Base-by-base conservation (phyloP, 2,797 vertebrate species). In the Gallirallus australis region DNA sequence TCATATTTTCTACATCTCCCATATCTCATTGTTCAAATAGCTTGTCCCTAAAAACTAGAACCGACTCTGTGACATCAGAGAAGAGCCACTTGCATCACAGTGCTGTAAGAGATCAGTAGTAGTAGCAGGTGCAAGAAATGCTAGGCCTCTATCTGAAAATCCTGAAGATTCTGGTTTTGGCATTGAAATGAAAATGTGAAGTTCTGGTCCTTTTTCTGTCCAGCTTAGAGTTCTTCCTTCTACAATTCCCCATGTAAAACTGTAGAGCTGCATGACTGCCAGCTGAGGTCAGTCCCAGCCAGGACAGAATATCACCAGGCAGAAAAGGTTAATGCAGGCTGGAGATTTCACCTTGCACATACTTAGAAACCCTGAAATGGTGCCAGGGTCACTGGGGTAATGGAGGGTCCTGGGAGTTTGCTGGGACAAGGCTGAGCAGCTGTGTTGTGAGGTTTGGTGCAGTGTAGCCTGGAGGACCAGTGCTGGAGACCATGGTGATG, bases 391-490 rank as follows among this genome's bases (percentile, higher is more conserved):
- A 3, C 35, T 53, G 56, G 10, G 37, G 18, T 42, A 14, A 30
- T 24, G 37, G 39, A 4, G 23, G 35, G 11, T 37, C 12, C 24
- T 56, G 52, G 16, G 57, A 33, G 40, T 6, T 31, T 60, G n/a
- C 73, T 40, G 37, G 21, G 30, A 48, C 31, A 53, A 2, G 5
- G 48, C 47, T 17, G n/a, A 31, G 45, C 40, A 77, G 54, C 50
- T n/a, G 1, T 0, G 2, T 3, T 19, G n/a, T 13, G 31, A 30
- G n/a, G 25, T 25, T 33, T 1, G 8, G 24, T 19, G 40, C 6
- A 9, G 6, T 7, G 18, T 45, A 28, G 50, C 18, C 37, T 53
- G 40, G 33, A 50, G 40, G 18, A 20, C 25, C 2, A 3, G 2
- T 8, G 37, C 14, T 48, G 37, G 42, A 45, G 42, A 2, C 1